Evolutionary conservation across 2,888 invertebrate species (phyloP).

Genomic region (Lithophane leautieri): DNA sequence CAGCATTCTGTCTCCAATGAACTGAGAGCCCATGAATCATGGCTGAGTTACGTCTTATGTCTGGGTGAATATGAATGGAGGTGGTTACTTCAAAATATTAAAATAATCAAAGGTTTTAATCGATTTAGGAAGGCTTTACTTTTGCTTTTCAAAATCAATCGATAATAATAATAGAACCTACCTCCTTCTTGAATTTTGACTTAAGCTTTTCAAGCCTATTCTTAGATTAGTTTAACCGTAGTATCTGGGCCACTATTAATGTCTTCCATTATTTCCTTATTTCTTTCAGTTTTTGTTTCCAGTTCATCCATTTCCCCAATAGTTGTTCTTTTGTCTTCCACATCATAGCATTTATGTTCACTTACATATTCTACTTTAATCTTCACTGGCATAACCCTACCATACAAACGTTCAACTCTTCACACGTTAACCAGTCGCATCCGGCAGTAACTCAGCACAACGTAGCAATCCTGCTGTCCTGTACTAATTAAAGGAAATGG

Average conservation of each 20-base stretch:
- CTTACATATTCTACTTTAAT: slow-evolving; percentile 15
- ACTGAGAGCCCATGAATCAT: slow-evolving; percentile 53
- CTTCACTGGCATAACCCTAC: slow-evolving; percentile 25
- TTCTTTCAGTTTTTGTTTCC: not conserved
- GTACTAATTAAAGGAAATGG: slow-evolving; percentile 91
- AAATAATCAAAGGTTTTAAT: not conserved
- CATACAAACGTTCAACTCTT: slow-evolving; percentile 53
- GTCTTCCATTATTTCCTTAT: not conserved
- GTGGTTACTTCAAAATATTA: not conserved
- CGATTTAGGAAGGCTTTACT: not conserved
- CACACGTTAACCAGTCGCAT: slow-evolving; percentile 72
- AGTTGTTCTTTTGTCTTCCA: not conserved
- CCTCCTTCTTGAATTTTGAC: not conserved
- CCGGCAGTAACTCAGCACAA: slow-evolving; percentile 82
- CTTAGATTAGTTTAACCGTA: not conserved
- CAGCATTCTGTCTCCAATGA: slow-evolving; percentile 63
- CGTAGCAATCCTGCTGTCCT: slow-evolving; percentile 85
- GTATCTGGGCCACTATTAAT: not conserved
- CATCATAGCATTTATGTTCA: too few relatives aligned
- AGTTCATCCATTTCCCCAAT: not conserved
- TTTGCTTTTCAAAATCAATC: not conserved
- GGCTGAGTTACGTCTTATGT: slow-evolving; percentile 54
- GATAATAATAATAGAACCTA: too few relatives aligned
- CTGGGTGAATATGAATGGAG: slow-evolving; percentile 26
- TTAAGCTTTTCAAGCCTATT: not conserved